Evolutionary conservation across 2,113 vertebrate species (phyloP).

Genomic region (Myotis brandtii): DNA sequence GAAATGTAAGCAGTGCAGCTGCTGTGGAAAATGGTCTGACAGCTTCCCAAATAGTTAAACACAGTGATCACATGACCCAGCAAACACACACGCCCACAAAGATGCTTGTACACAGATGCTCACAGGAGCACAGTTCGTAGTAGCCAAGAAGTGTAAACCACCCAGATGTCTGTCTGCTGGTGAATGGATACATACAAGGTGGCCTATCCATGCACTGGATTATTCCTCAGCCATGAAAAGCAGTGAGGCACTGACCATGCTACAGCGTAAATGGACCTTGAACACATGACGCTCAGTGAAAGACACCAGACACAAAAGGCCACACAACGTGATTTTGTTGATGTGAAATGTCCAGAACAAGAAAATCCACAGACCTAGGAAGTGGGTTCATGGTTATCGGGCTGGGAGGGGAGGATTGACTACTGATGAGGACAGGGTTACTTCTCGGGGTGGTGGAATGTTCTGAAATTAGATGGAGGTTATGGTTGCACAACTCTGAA

Average conservation of each 20-base stretch:
- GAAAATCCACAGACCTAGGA: not conserved
- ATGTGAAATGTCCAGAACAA: fast-evolving
- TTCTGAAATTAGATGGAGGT: not conserved
- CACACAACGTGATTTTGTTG: fast-evolving
- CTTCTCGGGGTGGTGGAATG: not conserved
- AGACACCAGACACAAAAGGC: not conserved
- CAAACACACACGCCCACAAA: not conserved
- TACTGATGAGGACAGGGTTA: not conserved
- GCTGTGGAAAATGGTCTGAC: not conserved
- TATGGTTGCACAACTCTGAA: not conserved
- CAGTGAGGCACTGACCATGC: fast-evolving
- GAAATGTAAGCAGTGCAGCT: too few relatives aligned
- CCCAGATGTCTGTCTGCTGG: fast-evolving
- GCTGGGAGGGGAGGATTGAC: not conserved
- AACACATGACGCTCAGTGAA: fast-evolving
- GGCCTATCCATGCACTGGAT: fast-evolving
- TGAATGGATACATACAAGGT: fast-evolving
- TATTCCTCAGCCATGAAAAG: fast-evolving
- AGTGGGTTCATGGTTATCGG: fast-evolving
- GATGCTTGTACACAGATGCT: not conserved
- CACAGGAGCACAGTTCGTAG: fast-evolving
- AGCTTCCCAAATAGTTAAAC: not conserved
- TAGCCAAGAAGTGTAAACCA: not conserved
- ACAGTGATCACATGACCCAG: not conserved
- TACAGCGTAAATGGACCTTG: fast-evolving